Evolutionary conservation across 1,140 invertebrate genomes (phyloP).

Genomic region (Drosophila sp.): DNA sequence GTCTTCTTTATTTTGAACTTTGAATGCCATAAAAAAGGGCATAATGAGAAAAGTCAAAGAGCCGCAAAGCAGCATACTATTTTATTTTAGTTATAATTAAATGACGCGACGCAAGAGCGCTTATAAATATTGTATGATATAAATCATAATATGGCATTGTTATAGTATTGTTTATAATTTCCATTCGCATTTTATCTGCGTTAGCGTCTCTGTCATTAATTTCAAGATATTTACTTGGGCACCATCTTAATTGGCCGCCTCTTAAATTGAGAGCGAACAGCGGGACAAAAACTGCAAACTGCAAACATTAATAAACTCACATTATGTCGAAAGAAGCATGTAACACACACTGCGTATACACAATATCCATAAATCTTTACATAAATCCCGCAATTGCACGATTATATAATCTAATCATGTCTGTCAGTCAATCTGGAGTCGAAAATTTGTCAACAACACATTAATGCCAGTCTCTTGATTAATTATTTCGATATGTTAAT

Average conservation of each 20-base stretch:
- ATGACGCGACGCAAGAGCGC: conserved; percentile 59
- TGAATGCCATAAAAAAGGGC: conserved; percentile 46
- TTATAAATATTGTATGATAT: conserved; percentile 45
- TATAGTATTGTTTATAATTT: conserved; percentile 49
- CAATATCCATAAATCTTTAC: conserved; percentile 44
- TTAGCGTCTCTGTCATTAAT: conserved; percentile 62
- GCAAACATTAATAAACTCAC: conserved; percentile 26
- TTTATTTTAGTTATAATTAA: conserved; percentile 72
- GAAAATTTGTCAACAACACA: not conserved
- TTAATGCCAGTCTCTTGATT: conserved; percentile 1
- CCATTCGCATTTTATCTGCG: conserved; percentile 23
- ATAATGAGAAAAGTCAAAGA: conserved; percentile 39
- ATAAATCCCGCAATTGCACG: conserved; percentile 11
- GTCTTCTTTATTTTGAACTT: conserved; percentile 6
- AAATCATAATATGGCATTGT: conserved; percentile 36
- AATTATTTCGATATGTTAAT: conserved; percentile 27
- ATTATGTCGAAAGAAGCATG: conserved; percentile 34
- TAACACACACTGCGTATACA: conserved; percentile 67
- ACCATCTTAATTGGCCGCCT: conserved; percentile 43
- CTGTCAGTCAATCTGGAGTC: not conserved
- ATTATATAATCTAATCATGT: conserved; percentile 11
- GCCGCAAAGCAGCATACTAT: conserved; percentile 50
- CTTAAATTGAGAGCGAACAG: conserved; percentile 31
- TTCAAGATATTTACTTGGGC: conserved; percentile 57
- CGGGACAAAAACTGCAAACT: conserved; percentile 23